phyloP scores from a whole-genome alignment of 1,140 invertebrate species.

The Frieseomelitta varia region DNA sequence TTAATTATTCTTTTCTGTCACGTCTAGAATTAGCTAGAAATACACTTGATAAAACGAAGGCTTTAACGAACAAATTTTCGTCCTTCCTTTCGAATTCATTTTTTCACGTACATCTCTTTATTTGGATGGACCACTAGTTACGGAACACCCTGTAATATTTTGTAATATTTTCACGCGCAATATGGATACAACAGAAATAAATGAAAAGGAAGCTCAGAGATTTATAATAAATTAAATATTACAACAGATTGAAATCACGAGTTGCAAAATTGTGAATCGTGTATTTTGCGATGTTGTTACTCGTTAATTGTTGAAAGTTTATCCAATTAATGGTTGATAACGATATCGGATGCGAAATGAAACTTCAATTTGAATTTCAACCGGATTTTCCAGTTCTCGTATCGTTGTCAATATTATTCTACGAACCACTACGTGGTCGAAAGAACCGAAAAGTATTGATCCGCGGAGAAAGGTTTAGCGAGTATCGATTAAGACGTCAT shows the following conservation, averaged over 20 bases:
- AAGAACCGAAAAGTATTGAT: slow-evolving; percentile 20
- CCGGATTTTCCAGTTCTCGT: neutral
- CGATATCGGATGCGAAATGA: too few relatives aligned
- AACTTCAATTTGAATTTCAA: neutral
- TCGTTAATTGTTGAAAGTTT: neutral
- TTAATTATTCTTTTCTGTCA: too few relatives aligned
- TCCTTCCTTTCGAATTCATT: too few relatives aligned
- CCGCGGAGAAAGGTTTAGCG: slow-evolving; percentile 55
- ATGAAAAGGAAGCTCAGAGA: neutral
- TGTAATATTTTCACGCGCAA: neutral
- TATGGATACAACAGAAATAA: neutral
- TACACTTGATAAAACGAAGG: too few relatives aligned
- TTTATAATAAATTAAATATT: neutral
- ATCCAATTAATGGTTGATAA: neutral
- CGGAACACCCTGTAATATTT: too few relatives aligned
- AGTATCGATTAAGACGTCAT: slow-evolving; percentile 78
- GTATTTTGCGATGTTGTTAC: too few relatives aligned
- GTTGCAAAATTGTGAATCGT: neutral
- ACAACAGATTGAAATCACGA: neutral
- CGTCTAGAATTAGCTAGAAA: too few relatives aligned
- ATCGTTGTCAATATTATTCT: slow-evolving; percentile 37
- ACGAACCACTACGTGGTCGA: neutral
- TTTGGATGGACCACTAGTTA: too few relatives aligned
- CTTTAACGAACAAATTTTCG: too few relatives aligned
- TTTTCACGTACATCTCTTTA: too few relatives aligned